Evolutionary conservation across 37 sponge, comb jelly and placozoan genomes (phyloP).

Genomic region (Tethya wilhelma): DNA sequence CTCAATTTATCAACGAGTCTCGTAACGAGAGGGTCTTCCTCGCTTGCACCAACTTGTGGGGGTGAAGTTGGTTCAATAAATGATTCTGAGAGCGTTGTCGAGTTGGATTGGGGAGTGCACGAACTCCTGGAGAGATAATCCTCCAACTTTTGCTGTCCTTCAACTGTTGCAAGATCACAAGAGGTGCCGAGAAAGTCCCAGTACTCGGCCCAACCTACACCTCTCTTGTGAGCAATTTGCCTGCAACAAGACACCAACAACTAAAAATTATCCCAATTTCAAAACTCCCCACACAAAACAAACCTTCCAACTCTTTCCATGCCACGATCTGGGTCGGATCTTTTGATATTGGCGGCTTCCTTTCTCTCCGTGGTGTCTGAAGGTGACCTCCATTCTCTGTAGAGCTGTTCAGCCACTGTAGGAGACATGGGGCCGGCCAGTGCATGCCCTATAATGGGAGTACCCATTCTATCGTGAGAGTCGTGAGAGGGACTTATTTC

Average conservation of each 20-base stretch:
- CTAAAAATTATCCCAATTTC: not conserved
- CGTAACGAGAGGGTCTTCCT: too few relatives aligned
- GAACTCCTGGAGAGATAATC: conserved; percentile 58
- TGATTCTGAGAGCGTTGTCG: too few relatives aligned
- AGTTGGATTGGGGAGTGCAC: too few relatives aligned
- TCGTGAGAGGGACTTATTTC: conserved; percentile 11
- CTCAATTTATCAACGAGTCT: too few relatives aligned
- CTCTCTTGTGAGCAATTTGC: conserved; percentile 60
- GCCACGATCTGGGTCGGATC: conserved; percentile 86
- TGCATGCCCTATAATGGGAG: conserved; percentile 53
- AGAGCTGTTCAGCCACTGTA: conserved; percentile 69
- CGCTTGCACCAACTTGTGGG: too few relatives aligned
- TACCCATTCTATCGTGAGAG: conserved; percentile 8
- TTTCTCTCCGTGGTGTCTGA: conserved; percentile 41
- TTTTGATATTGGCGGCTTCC: conserved; percentile 45
- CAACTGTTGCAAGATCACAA: conserved; percentile 64
- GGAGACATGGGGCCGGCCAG: conserved; percentile 93
- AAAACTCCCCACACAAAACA: not conserved
- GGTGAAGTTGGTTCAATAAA: too few relatives aligned
- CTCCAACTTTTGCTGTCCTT: conserved; percentile 77
- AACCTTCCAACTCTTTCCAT: conserved; percentile 91
- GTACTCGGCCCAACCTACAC: conserved; percentile 84
- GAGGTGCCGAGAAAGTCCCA: conserved; percentile 86
- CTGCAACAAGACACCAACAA: conserved; percentile 30
- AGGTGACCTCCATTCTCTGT: conserved; percentile 80